Evolutionary conservation across 2,888 invertebrate genomes (phyloP), one percentile per base, ranked within the genome.

Genomic region (Crepidodera aurea): DNA sequence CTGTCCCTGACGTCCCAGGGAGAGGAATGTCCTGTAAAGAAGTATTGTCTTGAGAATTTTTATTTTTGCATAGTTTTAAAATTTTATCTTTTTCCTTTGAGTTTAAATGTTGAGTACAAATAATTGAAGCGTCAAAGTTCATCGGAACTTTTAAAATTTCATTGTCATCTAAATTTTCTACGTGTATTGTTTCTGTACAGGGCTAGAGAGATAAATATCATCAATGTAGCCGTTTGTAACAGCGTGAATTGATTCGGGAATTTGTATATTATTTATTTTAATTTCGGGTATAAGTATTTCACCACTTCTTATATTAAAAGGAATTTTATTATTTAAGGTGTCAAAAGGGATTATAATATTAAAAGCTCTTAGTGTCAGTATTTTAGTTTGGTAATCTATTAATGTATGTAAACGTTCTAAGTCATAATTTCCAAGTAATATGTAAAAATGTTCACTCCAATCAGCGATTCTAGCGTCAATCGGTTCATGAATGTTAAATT

Each of bases 391-490:
- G 37, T 10, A 37, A 37, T 37, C n/a, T 37, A 37, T 6, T 6
- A 37, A 6, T 37, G 37, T 10, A 10, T 4, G n/a, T 4, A 37
- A 37, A 4, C 5, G n/a, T 37, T 37, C n/a, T 13, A 37, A 37
- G 37, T 37, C 37, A 4, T 12, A 4, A 13, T 37, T 37, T 37
- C 37, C 37, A n/a, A 46, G 10, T 42, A 42, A 42, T 8, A 42
- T 42, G 13, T 18, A 6, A 42, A 42, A 42, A 4, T 42, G 7
- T 13, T 42, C 3, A 42, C 42, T 46, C 46, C 46, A 46, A 4
- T 46, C 46, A 22, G 22, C 46, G n/a, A 46, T 46, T 46, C 46
- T 13, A 6, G 22, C 19, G 22, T 46, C 46, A 3, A 46, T 46
- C 1, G 2, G 18, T 46, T 19, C 22, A 5, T 19, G 5, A 18